phyloP scores from a whole-genome alignment of 1,140 invertebrate species.

The Penaeus chinensis region DNA sequence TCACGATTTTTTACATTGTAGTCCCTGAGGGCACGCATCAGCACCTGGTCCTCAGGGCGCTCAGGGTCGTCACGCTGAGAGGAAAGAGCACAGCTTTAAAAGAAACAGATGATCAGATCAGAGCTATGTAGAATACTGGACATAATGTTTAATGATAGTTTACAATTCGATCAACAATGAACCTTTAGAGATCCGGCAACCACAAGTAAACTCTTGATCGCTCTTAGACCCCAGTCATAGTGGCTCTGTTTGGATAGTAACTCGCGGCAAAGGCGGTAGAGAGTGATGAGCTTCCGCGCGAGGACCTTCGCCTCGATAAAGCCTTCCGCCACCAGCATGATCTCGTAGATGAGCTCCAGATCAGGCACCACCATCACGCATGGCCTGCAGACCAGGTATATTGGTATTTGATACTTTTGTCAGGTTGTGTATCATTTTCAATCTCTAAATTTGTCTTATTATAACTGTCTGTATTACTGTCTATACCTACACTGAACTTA shows the following conservation, averaged over 20 bases:
- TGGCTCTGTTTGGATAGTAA: constrained; percentile 96
- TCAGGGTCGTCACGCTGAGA: constrained; percentile 85
- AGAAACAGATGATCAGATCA: too few relatives aligned
- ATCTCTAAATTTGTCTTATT: too few relatives aligned
- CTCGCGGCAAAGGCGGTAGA: constrained; percentile 95
- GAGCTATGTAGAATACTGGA: too few relatives aligned
- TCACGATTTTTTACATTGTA: constrained; percentile 96
- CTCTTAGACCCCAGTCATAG: constrained; percentile 95
- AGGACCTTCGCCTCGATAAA: constrained; percentile 94
- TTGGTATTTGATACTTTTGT: neutral
- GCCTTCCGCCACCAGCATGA: constrained; percentile 97
- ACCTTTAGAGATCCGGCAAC: constrained; percentile 92
- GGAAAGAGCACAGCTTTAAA: too few relatives aligned
- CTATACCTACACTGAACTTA: too few relatives aligned
- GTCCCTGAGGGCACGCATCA: constrained; percentile 96
- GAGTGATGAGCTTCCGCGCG: constrained; percentile 94
- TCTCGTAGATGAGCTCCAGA: constrained; percentile 97
- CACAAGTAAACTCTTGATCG: constrained; percentile 95
- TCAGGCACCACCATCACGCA: constrained; percentile 99
- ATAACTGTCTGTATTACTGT: too few relatives aligned
- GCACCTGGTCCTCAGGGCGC: constrained; percentile 93
- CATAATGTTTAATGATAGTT: too few relatives aligned
- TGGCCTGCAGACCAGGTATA: constrained; percentile 76
- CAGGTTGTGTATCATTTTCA: too few relatives aligned
- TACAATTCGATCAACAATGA: too few relatives aligned